Conservation (phyloP, 2,113 vertebrate genomes). For the Sarotherodon lohbergeri region DNA sequence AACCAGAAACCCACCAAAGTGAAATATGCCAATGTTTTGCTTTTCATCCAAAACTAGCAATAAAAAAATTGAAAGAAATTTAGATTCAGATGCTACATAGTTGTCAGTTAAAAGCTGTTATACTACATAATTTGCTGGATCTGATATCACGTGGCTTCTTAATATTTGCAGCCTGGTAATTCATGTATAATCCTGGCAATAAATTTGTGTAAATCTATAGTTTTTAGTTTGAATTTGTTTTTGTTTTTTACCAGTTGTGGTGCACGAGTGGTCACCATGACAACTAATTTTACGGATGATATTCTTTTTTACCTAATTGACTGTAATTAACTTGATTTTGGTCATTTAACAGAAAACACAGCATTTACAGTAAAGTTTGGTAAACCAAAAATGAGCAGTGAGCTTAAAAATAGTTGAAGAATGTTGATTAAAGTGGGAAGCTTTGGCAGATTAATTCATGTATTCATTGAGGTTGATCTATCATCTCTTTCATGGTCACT, state of each 20-base stretch:
- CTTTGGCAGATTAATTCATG: neutral
- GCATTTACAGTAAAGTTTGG: neutral
- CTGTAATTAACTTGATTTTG: neutral
- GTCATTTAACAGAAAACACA: neutral
- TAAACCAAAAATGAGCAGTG: neutral
- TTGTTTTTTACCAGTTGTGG: neutral
- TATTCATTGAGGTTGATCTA: neutral
- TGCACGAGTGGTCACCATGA: neutral
- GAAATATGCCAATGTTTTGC: neutral
- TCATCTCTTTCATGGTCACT: neutral
- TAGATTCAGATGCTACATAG: neutral
- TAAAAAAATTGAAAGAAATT: neutral
- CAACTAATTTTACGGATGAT: neutral
- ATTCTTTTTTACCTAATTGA: conserved; percentile 4
- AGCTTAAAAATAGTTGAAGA: neutral
- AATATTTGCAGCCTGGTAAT: neutral
- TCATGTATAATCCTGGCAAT: neutral
- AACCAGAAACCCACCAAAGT: neutral
- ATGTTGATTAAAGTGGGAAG: neutral
- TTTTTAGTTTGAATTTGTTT: neutral
- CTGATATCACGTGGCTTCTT: neutral
- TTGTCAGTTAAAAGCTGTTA: neutral
- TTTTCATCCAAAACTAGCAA: neutral
- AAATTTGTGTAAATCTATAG: neutral
- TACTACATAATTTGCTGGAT: neutral